Conservation (phyloP, 2,113 vertebrate genomes). For the Grallaria varia region DNA sequence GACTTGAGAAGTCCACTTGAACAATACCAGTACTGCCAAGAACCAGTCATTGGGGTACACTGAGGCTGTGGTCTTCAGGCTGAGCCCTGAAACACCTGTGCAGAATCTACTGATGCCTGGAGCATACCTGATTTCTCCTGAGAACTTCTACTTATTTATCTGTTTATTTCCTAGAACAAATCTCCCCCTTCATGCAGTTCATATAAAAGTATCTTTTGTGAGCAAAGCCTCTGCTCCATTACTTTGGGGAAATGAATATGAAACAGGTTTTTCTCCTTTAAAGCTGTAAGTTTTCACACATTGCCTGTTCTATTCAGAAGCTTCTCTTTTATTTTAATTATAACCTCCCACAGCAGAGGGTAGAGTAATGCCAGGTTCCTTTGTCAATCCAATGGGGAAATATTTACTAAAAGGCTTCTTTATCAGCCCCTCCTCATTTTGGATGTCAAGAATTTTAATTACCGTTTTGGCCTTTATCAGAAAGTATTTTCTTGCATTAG, state of each 20-base stretch:
- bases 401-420: slow-evolving; percentile 27
- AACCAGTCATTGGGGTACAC: accelerated
- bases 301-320: neutral
- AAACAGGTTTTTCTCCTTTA: neutral
- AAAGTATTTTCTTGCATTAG: neutral
- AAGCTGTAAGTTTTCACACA: neutral
- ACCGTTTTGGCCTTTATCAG: neutral
- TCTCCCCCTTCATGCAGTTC: neutral
- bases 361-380: neutral
- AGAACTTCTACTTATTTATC: neutral
- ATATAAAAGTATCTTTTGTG: neutral
- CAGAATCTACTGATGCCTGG: neutral
- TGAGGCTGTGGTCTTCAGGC: neutral
- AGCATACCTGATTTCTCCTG: neutral
- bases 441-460: slow-evolving; percentile 31
- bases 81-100: neutral
- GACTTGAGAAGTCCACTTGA: neutral
- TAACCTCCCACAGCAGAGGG: neutral
- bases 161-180: neutral
- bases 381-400: neutral
- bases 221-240: neutral
- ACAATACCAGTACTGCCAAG: accelerated
- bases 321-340: slow-evolving; percentile 13
- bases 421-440: neutral
- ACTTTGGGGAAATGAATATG: neutral